Base-by-base conservation (phyloP, 1,140 invertebrate genomes). In the Condylostylus longicornis region DNA sequence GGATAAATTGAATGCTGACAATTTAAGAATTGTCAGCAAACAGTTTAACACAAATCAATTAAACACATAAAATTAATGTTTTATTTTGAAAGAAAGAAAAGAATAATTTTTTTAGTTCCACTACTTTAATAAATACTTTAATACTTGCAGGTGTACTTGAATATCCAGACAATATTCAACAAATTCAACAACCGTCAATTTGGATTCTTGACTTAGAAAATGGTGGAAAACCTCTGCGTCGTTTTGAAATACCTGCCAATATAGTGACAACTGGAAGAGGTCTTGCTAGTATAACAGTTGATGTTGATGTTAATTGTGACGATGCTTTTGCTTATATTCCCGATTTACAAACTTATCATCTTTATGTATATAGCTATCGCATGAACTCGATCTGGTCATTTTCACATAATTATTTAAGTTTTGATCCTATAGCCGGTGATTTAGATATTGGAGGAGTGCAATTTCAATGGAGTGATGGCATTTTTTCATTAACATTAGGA, bases 401-500 rank as follows among this genome's bases (percentile, higher is more conserved):
- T 3, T 55, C 61, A 18, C 79, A 84, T 43, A 79, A 80, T 44
- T 83, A 72, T 50, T 82, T 82, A 50, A 64, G 69, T 48, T 72
- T 81, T 31, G 79, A 82, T 54, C 77, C 79, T 1, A 45, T 72
- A 1, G 59, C 68, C 33, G 77, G 79, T 0, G 77, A 78, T 48
- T 70, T 79, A 44, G 68, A 69, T 35, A 68, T 82, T 22, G 71
- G 67, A 22, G 73, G 70, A 4, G 63, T 71, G 34, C 57, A 62
- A 2, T 81, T 79, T 48, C 74, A 77, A 53, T 81, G 77, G 77
- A 72, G 69, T 31, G 79, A 82, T 47, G 78, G 79, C 1, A 58
- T 82, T 5, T 81, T 82, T 50, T 78, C 76, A 35, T 49, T 77
- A 1, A 71, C 72, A 0, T 43, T 80, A 19, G 71, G 74, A 0